Evolutionary conservation across 1,140 invertebrate genomes (phyloP), one percentile per base, ranked within the genome.

Genomic region (Apocrypta bakeri): DNA sequence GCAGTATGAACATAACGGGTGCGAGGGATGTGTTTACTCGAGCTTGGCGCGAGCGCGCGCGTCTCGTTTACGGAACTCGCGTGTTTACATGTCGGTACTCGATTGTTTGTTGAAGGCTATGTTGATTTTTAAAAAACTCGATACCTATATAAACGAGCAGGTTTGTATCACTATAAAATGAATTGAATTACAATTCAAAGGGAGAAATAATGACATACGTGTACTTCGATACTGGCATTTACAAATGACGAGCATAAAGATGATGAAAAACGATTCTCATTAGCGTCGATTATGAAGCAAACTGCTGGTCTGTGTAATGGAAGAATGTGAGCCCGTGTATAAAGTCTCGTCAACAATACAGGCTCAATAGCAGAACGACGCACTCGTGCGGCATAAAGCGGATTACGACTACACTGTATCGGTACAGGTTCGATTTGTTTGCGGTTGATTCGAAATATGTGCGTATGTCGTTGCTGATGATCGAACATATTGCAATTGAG

Each of bases 191-290:
- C 17, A n/a, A n/a, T n/a, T n/a, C n/a, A n/a, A n/a, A n/a, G n/a
- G n/a, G n/a, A n/a, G n/a, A n/a, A n/a, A 17, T 56, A 56, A 48
- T 3, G 0, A 12, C 14, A 17, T 48, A 48, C 14, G 21, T 21
- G 48, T 56, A 21, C 48, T 56, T 56, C 48, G 48, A 21, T 56
- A 56, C 48, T n/a, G 48, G 48, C 48, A 4, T n/a, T 56, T 56
- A 56, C 48, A 56, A 66, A 66, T 29, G 64, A 14, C 64, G 64
- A 29, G n/a, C 31, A 33, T 71, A 71, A 71, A 71, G 68, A 71
- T n/a, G 68, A 71, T 71, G 68, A 33, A 37, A 71, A 71, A 71
- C 29, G 68, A 37, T 71, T 71, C 27, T 71, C 68, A 71, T 71
- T 71, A 71, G 31, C 68, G 68, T 31, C 68, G 68, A 29, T 71